Conservation (phyloP, 2,113 vertebrate species). For the Isichthys henryi region DNA sequence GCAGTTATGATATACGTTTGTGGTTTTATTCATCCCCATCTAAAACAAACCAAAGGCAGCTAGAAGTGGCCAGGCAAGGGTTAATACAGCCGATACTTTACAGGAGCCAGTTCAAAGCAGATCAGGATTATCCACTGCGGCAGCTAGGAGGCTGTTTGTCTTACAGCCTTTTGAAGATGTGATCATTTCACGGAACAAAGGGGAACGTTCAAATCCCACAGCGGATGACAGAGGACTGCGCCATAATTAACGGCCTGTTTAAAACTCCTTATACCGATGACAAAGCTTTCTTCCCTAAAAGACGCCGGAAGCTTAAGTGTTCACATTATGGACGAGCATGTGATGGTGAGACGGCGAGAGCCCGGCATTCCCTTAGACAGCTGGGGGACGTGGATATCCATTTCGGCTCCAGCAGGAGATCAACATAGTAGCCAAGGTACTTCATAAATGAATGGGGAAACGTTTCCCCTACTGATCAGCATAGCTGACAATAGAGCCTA, state of each 20-base stretch:
- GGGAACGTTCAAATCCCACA: not conserved
- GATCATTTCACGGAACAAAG: slow-evolving; percentile 7
- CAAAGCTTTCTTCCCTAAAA: not conserved
- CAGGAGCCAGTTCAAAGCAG: slow-evolving; percentile 1
- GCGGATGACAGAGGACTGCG: not conserved
- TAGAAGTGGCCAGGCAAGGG: not conserved
- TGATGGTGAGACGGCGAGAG: no score
- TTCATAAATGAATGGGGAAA: slow-evolving; percentile 12
- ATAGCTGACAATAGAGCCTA: not conserved
- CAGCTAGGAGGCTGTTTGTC: not conserved
- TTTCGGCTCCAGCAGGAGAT: slow-evolving; percentile 29
- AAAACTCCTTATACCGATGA: not conserved
- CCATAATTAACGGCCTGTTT: not conserved
- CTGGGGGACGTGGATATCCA: slow-evolving; percentile 18
- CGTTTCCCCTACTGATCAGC: not conserved
- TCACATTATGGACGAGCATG: slow-evolving; percentile 20
- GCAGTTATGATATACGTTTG: not conserved
- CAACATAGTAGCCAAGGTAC: slow-evolving; percentile 38
- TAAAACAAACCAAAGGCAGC: not conserved
- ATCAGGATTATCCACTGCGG: not conserved
- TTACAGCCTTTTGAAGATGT: slow-evolving; percentile 2
- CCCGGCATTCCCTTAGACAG: not conserved
- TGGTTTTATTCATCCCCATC: not conserved
- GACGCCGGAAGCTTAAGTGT: not conserved
- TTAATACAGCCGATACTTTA: not conserved